A percentile compares a stretch with the other conserved stretches of the same genome.
phyloP scores from a whole-genome alignment of 1,140 invertebrate genomes.

The Odontomachus brunneus region DNA sequence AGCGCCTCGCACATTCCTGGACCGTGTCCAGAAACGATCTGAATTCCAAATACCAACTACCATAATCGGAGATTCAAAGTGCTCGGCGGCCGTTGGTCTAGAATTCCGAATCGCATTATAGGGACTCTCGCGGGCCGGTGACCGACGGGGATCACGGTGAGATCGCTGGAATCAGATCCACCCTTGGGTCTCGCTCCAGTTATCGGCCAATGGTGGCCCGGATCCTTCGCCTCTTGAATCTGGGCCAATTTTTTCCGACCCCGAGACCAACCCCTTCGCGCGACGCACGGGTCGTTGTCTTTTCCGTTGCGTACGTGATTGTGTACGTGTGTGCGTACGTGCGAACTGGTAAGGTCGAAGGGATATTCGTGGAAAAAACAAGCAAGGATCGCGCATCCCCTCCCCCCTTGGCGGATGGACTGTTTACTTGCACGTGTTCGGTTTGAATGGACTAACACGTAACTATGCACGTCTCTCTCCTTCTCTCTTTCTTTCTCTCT shows the following conservation, averaged over 20 bases:
- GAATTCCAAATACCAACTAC: conserved; percentile 55
- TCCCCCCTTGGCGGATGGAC: not conserved
- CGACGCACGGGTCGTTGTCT: not conserved
- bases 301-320: not conserved
- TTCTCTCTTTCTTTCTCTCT: too few relatives aligned
- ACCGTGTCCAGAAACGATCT: conserved; percentile 72
- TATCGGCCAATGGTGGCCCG: conserved; percentile 76
- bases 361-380: conserved; percentile 8
- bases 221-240: conserved; percentile 65
- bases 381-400: not conserved
- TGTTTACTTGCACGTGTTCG: not conserved
- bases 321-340: conserved; percentile 6
- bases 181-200: conserved; percentile 77
- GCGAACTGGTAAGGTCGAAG: not conserved
- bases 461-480: too few relatives aligned
- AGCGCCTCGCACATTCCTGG: conserved; percentile 69
- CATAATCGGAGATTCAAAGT: conserved; percentile 45
- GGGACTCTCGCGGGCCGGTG: conserved; percentile 11
- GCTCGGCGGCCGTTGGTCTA: conserved; percentile 36
- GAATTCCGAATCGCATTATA: conserved; percentile 43
- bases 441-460: too few relatives aligned
- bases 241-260: conserved; percentile 63
- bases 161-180: conserved; percentile 69
- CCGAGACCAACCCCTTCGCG: conserved; percentile 38
- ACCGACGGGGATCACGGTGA: conserved; percentile 5